Base-by-base conservation (phyloP, 2,888 invertebrate species). In the Drosophila bunnanda region DNA sequence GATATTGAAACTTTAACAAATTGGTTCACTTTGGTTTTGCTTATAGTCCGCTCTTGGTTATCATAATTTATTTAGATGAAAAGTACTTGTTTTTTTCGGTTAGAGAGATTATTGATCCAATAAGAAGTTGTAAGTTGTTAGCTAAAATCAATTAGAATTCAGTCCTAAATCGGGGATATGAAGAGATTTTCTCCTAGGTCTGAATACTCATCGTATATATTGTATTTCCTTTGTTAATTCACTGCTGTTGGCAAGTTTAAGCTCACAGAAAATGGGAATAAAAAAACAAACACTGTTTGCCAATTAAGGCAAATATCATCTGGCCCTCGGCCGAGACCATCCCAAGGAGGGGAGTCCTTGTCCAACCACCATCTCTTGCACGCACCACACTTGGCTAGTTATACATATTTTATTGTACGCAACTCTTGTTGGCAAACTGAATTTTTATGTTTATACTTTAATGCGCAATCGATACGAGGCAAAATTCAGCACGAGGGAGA, bases 91-190 rank as follows among this genome's bases (percentile, higher is more conserved):
- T 41, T 20, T 30, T 44, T 44, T 61, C 17, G 43, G 13, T 48
- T 28, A 30, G 32, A 62, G 64, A 62, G 46, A 13, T 41, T 48
- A 34, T 64, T 53, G 64, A 64, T 6, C n/a, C 32, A 39, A 34
- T 67, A 41, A 28, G 32, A 66, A 34, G 30, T 52, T 22, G 10
- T 20, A 38, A 38, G 32, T 53, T 32, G 44, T 53, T 44, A 12
- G 48, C 28, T 55, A 28, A 67, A 65, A 55, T 62, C 43, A 62
- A 20, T 32, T 17, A 15, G 41, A 80, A 77, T 78, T 83, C 90
- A 90, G 90, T 88, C 88, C 80, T 77, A 86, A 80, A 67, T 75
- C 80, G 77, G 67, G 76, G 85, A 89, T 90, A 90, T 90, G 90
- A 89, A 88, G 76, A 65, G 55, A 64, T 46, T 39, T 60, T 52